phyloP scores from a whole-genome alignment of 2,797 vertebrate species.

The Gorsachius magnificus region DNA sequence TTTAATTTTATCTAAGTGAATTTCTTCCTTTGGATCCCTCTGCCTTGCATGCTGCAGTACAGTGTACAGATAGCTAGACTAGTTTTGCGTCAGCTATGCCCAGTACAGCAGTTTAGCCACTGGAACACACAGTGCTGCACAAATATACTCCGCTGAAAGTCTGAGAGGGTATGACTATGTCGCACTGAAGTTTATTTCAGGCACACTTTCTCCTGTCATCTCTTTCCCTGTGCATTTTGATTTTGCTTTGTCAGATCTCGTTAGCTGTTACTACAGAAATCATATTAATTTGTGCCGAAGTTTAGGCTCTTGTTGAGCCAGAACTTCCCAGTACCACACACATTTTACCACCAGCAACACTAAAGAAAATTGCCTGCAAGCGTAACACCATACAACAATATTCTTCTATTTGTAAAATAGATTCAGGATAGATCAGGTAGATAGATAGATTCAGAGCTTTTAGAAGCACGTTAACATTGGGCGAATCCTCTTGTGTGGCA shows the following conservation, averaged over 20 bases:
- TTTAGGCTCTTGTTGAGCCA: neutral
- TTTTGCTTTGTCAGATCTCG: neutral
- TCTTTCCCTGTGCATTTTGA: neutral
- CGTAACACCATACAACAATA: neutral
- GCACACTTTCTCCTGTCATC: neutral
- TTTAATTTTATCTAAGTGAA: neutral
- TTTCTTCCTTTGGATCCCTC: neutral
- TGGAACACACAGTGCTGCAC: neutral
- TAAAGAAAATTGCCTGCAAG: neutral
- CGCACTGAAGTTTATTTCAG: neutral
- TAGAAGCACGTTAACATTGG: neutral
- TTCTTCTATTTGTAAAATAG: neutral
- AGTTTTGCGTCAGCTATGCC: neutral
- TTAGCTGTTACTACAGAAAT: neutral
- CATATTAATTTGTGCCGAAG: neutral
- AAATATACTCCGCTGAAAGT: neutral
- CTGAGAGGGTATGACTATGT: neutral
- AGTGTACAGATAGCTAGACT: neutral
- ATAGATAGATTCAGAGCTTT: neutral
- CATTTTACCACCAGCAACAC: neutral
- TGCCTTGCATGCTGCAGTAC: neutral
- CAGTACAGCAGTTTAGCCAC: neutral
- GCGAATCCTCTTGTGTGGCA: slow-evolving; percentile 7
- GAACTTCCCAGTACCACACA: neutral
- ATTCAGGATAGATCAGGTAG: neutral